Conservation (phyloP, 2,113 vertebrate genomes). For the Pelecanus crispus region DNA sequence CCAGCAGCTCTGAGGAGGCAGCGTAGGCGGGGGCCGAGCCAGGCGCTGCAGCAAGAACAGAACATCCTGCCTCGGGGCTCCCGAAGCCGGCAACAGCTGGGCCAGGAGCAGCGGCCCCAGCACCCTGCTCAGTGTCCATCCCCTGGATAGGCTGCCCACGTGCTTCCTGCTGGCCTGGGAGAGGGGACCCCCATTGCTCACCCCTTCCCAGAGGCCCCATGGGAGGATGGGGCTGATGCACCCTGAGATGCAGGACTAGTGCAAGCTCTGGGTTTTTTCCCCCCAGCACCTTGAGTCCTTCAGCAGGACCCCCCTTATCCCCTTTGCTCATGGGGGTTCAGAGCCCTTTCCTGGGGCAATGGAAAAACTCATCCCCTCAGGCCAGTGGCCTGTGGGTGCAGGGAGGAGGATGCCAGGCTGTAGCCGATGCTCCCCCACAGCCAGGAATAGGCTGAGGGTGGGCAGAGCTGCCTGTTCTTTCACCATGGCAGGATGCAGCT, state of each 20-base stretch:
- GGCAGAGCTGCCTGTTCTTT: neutral
- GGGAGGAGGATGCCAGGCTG: neutral
- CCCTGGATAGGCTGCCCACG: neutral
- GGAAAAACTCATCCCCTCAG: neutral
- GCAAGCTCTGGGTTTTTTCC: neutral
- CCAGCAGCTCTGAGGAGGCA: neutral
- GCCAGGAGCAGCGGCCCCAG: neutral
- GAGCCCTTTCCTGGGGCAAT: neutral
- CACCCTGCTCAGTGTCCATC: neutral
- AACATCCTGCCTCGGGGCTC: neutral
- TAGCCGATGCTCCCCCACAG: rapidly evolving
- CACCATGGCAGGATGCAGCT: neutral
- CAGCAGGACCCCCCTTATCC: neutral
- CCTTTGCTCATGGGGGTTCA: rapidly evolving
- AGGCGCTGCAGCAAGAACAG: neutral
- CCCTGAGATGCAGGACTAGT: neutral
- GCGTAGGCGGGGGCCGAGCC: rapidly evolving
- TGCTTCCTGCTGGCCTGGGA: rapidly evolving
- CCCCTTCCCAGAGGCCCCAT: rapidly evolving
- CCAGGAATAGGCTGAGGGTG: neutral
- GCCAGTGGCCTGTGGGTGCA: neutral
- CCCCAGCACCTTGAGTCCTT: neutral
- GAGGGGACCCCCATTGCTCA: rapidly evolving
- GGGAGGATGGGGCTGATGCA: neutral
- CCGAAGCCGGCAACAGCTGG: rapidly evolving